Evolutionary conservation across 23 tunicate species (phyloP).

Genomic region (Styela clava): DNA sequence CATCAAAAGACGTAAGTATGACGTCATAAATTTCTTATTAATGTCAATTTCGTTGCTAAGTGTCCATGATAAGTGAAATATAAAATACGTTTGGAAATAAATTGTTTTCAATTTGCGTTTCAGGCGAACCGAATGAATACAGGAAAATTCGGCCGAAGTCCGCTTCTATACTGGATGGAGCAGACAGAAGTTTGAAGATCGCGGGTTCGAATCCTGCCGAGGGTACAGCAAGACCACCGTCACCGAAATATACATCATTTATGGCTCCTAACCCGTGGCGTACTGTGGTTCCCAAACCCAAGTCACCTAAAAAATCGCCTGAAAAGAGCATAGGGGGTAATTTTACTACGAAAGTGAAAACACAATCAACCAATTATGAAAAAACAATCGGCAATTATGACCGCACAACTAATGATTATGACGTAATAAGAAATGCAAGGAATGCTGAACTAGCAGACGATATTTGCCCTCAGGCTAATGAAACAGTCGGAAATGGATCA

Average conservation of each 20-base stretch:
- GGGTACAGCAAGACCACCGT: not conserved
- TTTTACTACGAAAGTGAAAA: not conserved
- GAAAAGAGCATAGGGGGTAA: not conserved
- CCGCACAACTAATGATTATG: not conserved
- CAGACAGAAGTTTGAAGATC: not conserved
- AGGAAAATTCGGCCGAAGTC: conserved; percentile 15
- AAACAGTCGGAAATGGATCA: not conserved
- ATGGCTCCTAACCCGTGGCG: conserved; percentile 21
- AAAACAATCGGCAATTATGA: not conserved
- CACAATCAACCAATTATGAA: not conserved
- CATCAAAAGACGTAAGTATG: not conserved
- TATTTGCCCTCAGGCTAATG: conserved; percentile 3
- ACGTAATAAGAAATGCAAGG: not conserved
- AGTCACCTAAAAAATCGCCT: not conserved
- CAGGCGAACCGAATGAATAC: conserved; percentile 9
- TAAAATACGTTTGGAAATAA: no score
- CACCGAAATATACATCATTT: conserved; percentile 5
- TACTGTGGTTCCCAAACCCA: not conserved
- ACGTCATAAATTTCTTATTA: no score
- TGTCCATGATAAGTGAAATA: no score
- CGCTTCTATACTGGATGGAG: not conserved
- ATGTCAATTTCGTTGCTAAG: no score
- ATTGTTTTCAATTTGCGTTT: no score
- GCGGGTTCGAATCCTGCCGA: not conserved
- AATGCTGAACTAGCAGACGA: not conserved